Evolutionary conservation across 1,140 invertebrate species (phyloP).

Genomic region (Drosophila seguyi): DNA sequence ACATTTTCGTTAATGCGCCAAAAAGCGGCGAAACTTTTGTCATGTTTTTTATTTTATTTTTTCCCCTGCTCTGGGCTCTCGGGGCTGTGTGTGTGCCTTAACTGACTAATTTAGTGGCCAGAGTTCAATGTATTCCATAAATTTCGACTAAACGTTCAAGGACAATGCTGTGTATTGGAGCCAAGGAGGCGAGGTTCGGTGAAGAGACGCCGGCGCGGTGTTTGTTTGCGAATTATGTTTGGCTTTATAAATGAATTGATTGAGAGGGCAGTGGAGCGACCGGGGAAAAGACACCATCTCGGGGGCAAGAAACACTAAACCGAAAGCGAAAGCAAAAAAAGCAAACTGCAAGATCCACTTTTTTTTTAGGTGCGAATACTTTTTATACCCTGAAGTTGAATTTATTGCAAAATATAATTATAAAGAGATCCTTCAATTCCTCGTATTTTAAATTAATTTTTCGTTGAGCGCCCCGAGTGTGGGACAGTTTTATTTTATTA

Average conservation of each 20-base stretch:
- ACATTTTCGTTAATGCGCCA: slow-evolving; percentile 71
- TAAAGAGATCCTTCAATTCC: background rate
- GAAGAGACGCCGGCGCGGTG: slow-evolving; percentile 2
- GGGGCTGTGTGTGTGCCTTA: slow-evolving; percentile 50
- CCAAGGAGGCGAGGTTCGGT: slow-evolving; percentile 5
- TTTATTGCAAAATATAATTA: background rate
- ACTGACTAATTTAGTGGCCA: slow-evolving; percentile 78
- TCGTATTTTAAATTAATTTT: no score
- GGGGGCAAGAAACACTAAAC: slow-evolving; percentile 15
- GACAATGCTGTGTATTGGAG: slow-evolving; percentile 63
- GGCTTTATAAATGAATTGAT: slow-evolving; percentile 58
- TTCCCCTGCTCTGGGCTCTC: slow-evolving; percentile 1
- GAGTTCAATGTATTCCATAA: slow-evolving; percentile 83
- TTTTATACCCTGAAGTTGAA: background rate
- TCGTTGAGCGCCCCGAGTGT: no score
- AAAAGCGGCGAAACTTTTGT: slow-evolving; percentile 75
- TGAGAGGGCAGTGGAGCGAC: background rate
- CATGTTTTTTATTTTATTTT: slow-evolving; percentile 59
- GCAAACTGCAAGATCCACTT: slow-evolving; percentile 1
- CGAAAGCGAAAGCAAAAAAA: slow-evolving; percentile 33
- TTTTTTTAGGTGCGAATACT: no score
- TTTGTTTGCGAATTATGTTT: slow-evolving; percentile 60
- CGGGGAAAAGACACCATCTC: background rate
- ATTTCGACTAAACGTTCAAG: slow-evolving; percentile 81
- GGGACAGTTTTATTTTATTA: background rate